Percentiles rank a stretch among this genome's conserved stretches.
Evolutionary conservation across 2,797 vertebrate genomes (phyloP).

Genomic region (Nannoperca obscura): DNA sequence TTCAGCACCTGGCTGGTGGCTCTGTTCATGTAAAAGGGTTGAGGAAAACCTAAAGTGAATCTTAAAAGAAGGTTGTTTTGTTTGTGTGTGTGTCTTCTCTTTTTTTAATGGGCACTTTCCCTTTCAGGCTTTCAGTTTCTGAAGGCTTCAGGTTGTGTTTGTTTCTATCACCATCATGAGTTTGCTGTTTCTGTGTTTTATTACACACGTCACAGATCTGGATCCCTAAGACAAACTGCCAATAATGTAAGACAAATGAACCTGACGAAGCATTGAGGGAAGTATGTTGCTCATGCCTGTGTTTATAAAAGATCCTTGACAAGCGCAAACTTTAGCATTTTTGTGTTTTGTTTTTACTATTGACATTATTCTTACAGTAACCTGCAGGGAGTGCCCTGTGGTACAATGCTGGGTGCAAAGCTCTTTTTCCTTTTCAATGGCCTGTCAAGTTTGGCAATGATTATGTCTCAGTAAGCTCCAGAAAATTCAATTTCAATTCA

Average conservation of each 20-base stretch:
- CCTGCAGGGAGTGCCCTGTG: not conserved
- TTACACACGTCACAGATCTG: not conserved
- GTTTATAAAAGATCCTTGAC: not conserved
- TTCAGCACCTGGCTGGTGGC: constrained; percentile 2
- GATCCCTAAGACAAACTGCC: not conserved
- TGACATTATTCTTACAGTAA: not conserved
- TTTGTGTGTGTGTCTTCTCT: not conserved
- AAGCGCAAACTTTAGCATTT: not conserved
- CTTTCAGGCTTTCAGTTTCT: not conserved
- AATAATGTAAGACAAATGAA: not conserved
- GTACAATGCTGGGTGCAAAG: too few relatives aligned
- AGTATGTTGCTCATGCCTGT: not conserved
- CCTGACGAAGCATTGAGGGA: not conserved
- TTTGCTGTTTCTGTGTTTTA: not conserved
- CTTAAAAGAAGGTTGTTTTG: constrained; percentile 4
- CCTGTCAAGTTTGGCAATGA: not conserved
- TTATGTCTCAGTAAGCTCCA: too few relatives aligned
- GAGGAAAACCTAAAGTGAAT: not conserved
- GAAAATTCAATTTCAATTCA: too few relatives aligned
- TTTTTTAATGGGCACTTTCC: not conserved
- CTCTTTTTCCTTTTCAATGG: not conserved
- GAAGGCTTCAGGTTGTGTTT: not conserved
- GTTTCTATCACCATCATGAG: not conserved
- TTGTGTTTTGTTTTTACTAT: not conserved
- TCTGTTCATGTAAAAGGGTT: not conserved